Conservation (phyloP, 2,113 vertebrate species). For the Neotragus pygmaeus region DNA sequence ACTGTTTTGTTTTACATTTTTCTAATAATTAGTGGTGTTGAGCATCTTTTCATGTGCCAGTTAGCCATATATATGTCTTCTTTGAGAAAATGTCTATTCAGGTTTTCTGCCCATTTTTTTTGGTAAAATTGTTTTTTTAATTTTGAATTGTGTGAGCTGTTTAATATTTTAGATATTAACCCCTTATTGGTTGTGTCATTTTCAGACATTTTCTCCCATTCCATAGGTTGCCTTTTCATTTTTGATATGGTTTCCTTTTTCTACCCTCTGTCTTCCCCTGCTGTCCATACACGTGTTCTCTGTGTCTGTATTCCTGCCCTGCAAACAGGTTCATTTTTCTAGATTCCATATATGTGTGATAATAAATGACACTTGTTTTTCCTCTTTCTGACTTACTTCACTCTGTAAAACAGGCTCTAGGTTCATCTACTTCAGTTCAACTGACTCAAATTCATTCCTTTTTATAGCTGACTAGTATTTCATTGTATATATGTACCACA, state of each 20-base stretch:
- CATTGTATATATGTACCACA: neutral
- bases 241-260: neutral
- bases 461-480: neutral
- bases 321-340: neutral
- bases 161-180: neutral
- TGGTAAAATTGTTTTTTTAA: neutral
- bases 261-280: neutral
- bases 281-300: neutral
- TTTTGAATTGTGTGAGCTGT: neutral
- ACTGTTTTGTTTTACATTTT: neutral
- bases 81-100: neutral
- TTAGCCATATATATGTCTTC: neutral
- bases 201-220: neutral
- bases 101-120: neutral
- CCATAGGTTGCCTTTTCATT: neutral
- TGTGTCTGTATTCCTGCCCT: neutral
- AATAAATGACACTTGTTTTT: neutral
- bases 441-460: neutral
- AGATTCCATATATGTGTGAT: neutral
- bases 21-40: neutral
- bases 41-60: neutral
- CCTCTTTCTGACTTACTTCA: neutral
- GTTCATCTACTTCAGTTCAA: neutral
- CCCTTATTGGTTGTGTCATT: neutral
- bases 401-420: neutral